Percentiles rank a stretch among this genome's conserved stretches.
Conservation (phyloP, 2,113 vertebrate genomes). For the Trematocara unimaculatum region DNA sequence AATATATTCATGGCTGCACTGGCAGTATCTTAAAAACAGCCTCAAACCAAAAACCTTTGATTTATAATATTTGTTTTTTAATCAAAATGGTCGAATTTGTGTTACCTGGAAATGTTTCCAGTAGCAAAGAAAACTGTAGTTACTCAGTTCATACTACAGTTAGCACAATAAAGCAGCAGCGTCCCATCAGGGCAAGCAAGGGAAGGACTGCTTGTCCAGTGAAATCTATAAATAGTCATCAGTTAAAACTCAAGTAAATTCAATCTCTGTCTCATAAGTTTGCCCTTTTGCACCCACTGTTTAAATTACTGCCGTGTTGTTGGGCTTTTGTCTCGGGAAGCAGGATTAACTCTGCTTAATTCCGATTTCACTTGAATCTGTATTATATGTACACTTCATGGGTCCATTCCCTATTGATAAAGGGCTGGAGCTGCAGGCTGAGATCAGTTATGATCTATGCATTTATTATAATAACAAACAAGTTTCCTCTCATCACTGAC, state of each 20-base stretch:
- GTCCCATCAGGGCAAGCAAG: neutral
- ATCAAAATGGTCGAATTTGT: neutral
- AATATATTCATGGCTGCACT: constrained; percentile 20
- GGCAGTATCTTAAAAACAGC: neutral
- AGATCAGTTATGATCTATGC: neutral
- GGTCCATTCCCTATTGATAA: rapidly evolving
- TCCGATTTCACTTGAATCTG: neutral
- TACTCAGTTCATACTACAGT: neutral
- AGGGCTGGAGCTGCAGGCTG: neutral
- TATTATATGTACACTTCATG: neutral
- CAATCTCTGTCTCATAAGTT: neutral
- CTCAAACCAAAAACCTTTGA: neutral
- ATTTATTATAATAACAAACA: neutral
- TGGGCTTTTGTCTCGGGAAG: neutral
- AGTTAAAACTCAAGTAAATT: neutral
- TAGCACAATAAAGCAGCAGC: neutral
- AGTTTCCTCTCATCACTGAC: neutral
- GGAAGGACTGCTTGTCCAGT: neutral
- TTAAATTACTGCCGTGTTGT: neutral
- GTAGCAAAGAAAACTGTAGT: neutral
- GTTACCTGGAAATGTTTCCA: neutral
- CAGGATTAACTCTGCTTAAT: neutral
- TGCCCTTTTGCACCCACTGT: neutral
- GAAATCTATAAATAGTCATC: neutral
- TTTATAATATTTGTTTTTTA: neutral